Percentiles rank a stretch among this genome's conserved stretches.
phyloP scores from a whole-genome alignment of 2,113 vertebrate species.

The Trogon melanurus region DNA sequence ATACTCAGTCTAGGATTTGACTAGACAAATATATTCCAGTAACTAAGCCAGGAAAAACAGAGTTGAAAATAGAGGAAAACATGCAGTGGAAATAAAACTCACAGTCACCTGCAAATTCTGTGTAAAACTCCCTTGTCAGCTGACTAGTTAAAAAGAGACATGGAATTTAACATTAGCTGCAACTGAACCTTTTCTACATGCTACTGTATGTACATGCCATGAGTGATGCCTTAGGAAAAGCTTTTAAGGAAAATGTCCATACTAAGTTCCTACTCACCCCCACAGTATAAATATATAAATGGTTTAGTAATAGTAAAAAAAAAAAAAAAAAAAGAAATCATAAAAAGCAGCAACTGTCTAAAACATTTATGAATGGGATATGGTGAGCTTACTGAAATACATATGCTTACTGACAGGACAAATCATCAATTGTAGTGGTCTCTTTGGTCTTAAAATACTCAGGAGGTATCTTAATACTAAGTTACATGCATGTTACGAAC shows the following conservation, averaged over 20 bases:
- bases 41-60: background rate
- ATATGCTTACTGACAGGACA: background rate
- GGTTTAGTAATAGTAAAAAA: background rate
- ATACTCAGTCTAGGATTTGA: background rate
- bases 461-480: background rate
- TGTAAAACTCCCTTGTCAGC: background rate
- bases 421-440: background rate
- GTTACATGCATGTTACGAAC: background rate
- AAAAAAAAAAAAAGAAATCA: background rate
- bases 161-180: background rate
- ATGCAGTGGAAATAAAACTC: background rate
- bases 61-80: background rate
- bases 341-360: background rate
- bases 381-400: background rate
- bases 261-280: background rate
- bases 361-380: background rate
- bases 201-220: background rate
- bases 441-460: background rate
- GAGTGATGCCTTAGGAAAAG: background rate
- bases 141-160: background rate
- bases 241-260: background rate
- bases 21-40: background rate
- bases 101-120: background rate
- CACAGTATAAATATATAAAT: background rate
- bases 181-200: background rate